Evolutionary conservation across 2,797 vertebrate genomes (phyloP), one percentile per base, ranked within the genome.

Genomic region (Enteromius trimaculatus): DNA sequence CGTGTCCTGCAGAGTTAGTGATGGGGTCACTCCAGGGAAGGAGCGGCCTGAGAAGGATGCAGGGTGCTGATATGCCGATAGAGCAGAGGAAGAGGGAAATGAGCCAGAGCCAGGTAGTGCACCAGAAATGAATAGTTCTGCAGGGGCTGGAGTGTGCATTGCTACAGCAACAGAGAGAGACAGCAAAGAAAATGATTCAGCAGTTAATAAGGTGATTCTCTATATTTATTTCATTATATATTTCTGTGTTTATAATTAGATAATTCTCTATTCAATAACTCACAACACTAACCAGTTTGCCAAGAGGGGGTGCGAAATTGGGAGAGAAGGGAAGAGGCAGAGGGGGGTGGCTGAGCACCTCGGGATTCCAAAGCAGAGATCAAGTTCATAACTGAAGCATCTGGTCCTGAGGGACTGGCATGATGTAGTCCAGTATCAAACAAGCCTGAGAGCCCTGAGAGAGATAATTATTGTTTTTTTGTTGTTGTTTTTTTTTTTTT

Each of bases 361-460:
- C 96, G 93, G 21, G 97, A 97, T 92, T 98, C 97, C 88, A 98
- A 95, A 82, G 97, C 97, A 1, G 97, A 97, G 90, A 98, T 98
- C 87, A 98, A 95, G 91, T 98, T 97, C 96, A 97, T 97, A 90
- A 97, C 96, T 4, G 97, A 95, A 68, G 96, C 94, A 77, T 98
- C 96, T 2, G 95, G 96, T 81, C 95, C 95, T 4, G 95, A 94
- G 34, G 96, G 94, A 88, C 95, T 92, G 13, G 95, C 92, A 87
- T 97, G 96, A 89, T 97, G 97, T 85, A 97, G 94, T 83, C 96
- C 92, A 87, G 96, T 93, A 89, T 97, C 96, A 88, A 97, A 97
- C 72, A 97, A 94, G 82, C 96, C 97, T 1, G 96, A 97, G 82
- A 98, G 93, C 72, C 97, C 97, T 96, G 79, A 10, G 80, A 86